Percentiles rank a stretch among this genome's conserved stretches.
These are phyloP conservation scores for Drosophila siamana DNA, from an alignment of 2,888 invertebrate species.

Conservation along the genomic window DNA sequence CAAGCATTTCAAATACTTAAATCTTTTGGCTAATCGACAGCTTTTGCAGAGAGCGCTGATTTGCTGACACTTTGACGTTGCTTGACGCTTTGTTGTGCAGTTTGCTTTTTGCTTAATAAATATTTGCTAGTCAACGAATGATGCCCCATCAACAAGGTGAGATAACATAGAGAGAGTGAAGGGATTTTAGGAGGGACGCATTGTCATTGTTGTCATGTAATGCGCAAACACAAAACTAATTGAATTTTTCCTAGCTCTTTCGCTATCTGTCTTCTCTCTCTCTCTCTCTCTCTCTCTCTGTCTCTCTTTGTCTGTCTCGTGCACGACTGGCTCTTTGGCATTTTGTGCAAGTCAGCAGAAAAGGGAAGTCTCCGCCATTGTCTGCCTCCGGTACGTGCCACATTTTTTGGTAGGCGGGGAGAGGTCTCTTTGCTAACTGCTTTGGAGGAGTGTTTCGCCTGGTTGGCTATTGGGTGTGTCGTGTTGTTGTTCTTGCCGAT, in stretches of 20 bases:
- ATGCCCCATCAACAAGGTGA: neutral
- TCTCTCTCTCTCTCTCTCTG: neutral
- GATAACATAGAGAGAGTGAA: neutral
- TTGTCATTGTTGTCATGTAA: constrained; percentile 77
- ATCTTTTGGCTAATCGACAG: constrained; percentile 32
- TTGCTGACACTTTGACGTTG: constrained; percentile 35
- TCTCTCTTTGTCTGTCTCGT: neutral
- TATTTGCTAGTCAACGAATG: constrained; percentile 39
- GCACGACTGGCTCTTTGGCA: constrained; percentile 36
- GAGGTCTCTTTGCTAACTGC: constrained; percentile 9
- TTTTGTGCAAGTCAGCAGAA: constrained; percentile 75
- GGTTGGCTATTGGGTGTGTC: constrained; percentile 23
- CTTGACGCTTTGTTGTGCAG: no score
- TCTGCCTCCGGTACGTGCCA: constrained; percentile 72
- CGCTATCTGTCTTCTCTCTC: constrained; percentile 3
- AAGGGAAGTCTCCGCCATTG: constrained; percentile 49
- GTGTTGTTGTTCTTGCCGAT: constrained; percentile 45
- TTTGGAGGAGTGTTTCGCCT: constrained; percentile 25
- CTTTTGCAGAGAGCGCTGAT: constrained; percentile 16
- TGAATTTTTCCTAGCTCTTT: constrained; percentile 68
- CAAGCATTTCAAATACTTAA: neutral
- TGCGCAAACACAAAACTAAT: constrained; percentile 80
- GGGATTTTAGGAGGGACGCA: neutral
- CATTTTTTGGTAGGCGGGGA: constrained; percentile 66
- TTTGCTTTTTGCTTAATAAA: constrained; percentile 42